A percentile compares a stretch with the other conserved stretches of the same genome.
These are phyloP conservation scores for Anthonomus grandis DNA, from an alignment of 1,140 invertebrate species.

Conservation along the genomic window DNA sequence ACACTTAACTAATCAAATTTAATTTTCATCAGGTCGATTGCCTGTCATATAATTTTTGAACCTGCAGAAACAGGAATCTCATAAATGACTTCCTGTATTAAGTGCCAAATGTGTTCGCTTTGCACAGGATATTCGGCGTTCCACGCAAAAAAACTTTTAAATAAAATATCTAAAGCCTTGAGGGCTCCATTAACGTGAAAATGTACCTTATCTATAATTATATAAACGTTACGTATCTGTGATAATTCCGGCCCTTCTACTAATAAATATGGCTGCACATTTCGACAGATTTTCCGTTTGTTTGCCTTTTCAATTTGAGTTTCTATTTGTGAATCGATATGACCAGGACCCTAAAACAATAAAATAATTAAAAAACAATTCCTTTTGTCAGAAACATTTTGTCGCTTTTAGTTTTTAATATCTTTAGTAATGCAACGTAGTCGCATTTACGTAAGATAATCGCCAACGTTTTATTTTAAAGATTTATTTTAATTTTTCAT, in stretches of 20 bases:
- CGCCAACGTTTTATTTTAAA: no score
- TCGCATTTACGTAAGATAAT: no score
- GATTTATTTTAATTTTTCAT: no score
- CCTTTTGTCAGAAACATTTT: no score
- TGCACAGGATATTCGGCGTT: slow-evolving; percentile 6
- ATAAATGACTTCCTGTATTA: slow-evolving; percentile 13
- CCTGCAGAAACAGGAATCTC: background rate
- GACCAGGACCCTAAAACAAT: background rate
- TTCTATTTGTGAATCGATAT: background rate
- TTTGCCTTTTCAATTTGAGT: slow-evolving; percentile 4
- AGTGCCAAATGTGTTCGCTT: slow-evolving; percentile 11
- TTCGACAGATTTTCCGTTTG: slow-evolving; percentile 5
- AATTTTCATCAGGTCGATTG: background rate
- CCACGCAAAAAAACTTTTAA: slow-evolving; percentile 9
- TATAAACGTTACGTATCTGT: background rate
- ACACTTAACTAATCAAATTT: background rate
- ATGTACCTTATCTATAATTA: slow-evolving; percentile 8
- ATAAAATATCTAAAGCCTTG: slow-evolving; percentile 2
- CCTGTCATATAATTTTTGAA: background rate
- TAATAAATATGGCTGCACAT: slow-evolving; percentile 8
- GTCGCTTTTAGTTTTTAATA: no score
- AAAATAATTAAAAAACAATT: background rate
- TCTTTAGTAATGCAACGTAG: no score
- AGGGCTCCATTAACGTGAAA: background rate
- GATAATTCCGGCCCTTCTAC: slow-evolving; percentile 1